Percentiles rank a stretch among this genome's conserved stretches.
Evolutionary conservation across 2,113 vertebrate genomes (phyloP).

Genomic region (Rhodinocichla rosea): DNA sequence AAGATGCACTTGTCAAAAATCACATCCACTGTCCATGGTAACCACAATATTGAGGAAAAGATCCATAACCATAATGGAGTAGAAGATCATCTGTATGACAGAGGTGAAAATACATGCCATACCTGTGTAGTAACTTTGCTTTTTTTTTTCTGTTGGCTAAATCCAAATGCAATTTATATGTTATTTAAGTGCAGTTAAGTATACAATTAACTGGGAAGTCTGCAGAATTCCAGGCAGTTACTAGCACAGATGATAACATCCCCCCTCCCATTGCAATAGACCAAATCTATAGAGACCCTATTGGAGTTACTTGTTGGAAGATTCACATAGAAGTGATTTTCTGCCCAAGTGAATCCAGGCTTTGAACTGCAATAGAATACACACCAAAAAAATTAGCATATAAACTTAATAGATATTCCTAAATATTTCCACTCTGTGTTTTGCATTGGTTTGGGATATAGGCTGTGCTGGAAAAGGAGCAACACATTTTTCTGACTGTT

Average conservation of each 20-base stretch:
- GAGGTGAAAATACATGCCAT: neutral
- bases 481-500: neutral
- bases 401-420: neutral
- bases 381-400: too few relatives aligned
- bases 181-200: neutral
- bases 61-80: neutral
- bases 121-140: neutral
- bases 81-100: neutral
- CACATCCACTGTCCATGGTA: neutral
- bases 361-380: neutral
- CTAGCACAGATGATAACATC: neutral
- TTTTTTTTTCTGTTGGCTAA: neutral
- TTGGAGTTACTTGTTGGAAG: neutral
- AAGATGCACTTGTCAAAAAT: fast-evolving
- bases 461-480: neutral
- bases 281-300: neutral
- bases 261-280: neutral
- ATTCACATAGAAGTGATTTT: neutral
- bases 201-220: neutral
- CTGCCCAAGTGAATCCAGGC: neutral
- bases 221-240: neutral
- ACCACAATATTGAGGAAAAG: neutral
- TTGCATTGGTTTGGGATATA: neutral
- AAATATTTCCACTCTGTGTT: neutral
- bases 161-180: neutral